Percentiles rank a stretch among this genome's conserved stretches.
Evolutionary conservation across 1,140 invertebrate genomes (phyloP).

Genomic region (Bombus huntii): DNA sequence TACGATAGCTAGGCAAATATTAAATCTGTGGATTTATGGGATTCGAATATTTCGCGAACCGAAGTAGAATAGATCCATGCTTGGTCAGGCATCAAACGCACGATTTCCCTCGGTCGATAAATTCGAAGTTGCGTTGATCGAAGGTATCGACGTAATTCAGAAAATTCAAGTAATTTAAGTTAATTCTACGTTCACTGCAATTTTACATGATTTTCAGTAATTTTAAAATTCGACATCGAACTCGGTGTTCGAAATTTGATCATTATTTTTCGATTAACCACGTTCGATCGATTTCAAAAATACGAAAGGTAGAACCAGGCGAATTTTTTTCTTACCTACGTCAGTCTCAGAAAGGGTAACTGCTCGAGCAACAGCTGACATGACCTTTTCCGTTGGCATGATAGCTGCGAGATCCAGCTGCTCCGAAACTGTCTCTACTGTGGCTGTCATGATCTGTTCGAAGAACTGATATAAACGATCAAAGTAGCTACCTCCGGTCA

Average conservation of each 20-base stretch:
- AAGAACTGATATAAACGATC: constrained; percentile 82
- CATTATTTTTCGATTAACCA: neutral
- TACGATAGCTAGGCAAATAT: neutral
- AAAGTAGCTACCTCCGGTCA: constrained; percentile 74
- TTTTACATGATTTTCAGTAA: neutral
- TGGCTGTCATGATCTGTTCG: constrained; percentile 94
- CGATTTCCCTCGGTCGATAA: neutral
- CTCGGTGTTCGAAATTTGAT: neutral
- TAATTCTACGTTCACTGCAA: neutral
- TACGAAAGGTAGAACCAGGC: neutral
- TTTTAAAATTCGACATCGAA: neutral
- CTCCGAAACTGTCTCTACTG: constrained; percentile 95
- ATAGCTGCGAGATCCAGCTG: constrained; percentile 91
- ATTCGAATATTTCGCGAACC: neutral
- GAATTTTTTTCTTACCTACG: constrained; percentile 85
- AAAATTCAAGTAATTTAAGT: neutral
- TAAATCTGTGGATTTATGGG: neutral
- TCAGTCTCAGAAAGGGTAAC: constrained; percentile 95
- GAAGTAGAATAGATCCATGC: neutral
- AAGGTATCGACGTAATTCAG: neutral
- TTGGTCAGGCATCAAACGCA: neutral
- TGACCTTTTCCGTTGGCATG: constrained; percentile 91
- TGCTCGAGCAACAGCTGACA: constrained; percentile 91
- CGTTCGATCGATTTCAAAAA: neutral
- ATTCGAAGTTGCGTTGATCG: neutral